A percentile compares a stretch with the other conserved stretches of the same genome.
Evolutionary conservation across 2,888 invertebrate genomes (phyloP).

Genomic region (Campaea margaritaria): DNA sequence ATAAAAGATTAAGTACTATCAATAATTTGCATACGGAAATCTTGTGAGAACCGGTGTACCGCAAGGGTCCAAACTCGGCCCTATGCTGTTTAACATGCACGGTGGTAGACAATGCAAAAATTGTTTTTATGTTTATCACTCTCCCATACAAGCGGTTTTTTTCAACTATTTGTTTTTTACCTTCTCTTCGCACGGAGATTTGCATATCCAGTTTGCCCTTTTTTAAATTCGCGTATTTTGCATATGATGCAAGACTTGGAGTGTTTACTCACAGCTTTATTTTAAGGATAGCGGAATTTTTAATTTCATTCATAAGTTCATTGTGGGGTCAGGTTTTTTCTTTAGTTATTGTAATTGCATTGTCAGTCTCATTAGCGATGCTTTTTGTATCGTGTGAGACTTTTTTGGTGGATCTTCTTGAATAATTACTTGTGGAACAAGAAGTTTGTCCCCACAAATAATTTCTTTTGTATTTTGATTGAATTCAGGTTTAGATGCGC

Average conservation of each 20-base stretch:
- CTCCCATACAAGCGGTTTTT: slow-evolving; percentile 78
- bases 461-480: slow-evolving; percentile 80
- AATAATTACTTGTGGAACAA: slow-evolving; percentile 80
- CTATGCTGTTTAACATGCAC: slow-evolving; percentile 67
- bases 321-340: slow-evolving; percentile 78
- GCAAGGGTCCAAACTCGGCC: slow-evolving; percentile 67
- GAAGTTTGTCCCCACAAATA: slow-evolving; percentile 73
- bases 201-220: slow-evolving; percentile 80
- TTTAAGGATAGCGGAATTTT: slow-evolving; percentile 75
- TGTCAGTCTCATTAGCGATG: slow-evolving; percentile 76
- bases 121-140: slow-evolving; percentile 79
- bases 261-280: slow-evolving; percentile 80
- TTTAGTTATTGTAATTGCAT: slow-evolving; percentile 62
- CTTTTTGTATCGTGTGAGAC: slow-evolving; percentile 69
- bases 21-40: slow-evolving; percentile 76
- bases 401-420: slow-evolving; percentile 59
- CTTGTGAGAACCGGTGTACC: slow-evolving; percentile 75
- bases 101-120: slow-evolving; percentile 75
- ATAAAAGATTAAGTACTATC: slow-evolving; percentile 82
- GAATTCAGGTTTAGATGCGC: slow-evolving; percentile 80
- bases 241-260: slow-evolving; percentile 72
- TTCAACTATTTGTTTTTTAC: slow-evolving; percentile 79
- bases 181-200: slow-evolving; percentile 82
- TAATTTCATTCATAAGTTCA: slow-evolving; percentile 71
- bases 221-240: slow-evolving; percentile 72